Evolutionary conservation across 2,888 invertebrate genomes (phyloP).

Genomic region (Nomada hirtipes): DNA sequence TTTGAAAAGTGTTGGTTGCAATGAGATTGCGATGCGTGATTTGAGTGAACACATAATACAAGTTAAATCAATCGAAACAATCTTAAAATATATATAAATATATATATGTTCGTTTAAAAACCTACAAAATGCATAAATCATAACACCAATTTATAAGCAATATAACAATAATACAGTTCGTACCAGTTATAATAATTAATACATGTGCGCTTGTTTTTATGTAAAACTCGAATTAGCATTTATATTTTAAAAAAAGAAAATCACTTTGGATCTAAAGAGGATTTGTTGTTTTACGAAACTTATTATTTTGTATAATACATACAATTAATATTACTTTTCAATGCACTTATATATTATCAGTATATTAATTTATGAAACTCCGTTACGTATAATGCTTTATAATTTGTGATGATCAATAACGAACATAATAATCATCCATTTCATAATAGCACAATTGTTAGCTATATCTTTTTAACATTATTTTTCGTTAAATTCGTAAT

Average conservation of each 20-base stretch:
- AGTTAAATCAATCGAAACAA: conserved; percentile 27
- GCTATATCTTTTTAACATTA: conserved; percentile 2
- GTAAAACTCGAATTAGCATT: conserved; percentile 6
- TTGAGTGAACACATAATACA: conserved; percentile 59
- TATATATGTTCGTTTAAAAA: conserved; percentile 32
- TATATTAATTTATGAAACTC: conserved; percentile 22
- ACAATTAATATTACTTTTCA: conserved; percentile 18
- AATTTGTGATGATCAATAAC: conserved; percentile 12
- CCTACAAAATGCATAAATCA: conserved; percentile 19
- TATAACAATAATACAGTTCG: conserved; percentile 2
- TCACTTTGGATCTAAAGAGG: conserved; percentile 5
- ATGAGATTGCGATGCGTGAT: conserved; percentile 67
- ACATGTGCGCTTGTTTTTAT: conserved; percentile 10
- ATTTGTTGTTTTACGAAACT: neutral
- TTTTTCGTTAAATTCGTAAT: conserved; percentile 2
- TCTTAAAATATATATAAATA: conserved; percentile 37
- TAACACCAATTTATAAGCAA: conserved; percentile 24
- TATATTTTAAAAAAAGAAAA: conserved; percentile 12
- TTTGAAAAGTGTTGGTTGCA: conserved; percentile 59
- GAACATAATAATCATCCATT: conserved; percentile 19
- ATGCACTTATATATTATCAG: neutral
- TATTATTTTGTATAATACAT: conserved; percentile 24
- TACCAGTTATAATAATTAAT: neutral
- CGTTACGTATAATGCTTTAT: conserved; percentile 6
- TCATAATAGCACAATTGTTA: conserved; percentile 6